Percentiles rank a stretch among this genome's conserved stretches.
Evolutionary conservation across 2,113 vertebrate species (phyloP).

Genomic region (Brachyhypopomus gauderio): DNA sequence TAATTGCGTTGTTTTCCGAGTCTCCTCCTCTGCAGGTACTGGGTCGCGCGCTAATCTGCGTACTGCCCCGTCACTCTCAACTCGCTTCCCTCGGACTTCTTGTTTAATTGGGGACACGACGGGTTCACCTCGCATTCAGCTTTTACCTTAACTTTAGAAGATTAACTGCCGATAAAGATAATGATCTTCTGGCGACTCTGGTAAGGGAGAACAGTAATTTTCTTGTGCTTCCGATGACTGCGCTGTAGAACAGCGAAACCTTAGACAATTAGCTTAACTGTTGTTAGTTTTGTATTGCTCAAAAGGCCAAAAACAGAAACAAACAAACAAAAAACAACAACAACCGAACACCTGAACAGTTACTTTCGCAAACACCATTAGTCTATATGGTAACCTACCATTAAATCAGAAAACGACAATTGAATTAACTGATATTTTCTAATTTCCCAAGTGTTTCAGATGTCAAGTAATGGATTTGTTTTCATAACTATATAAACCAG

Average conservation of each 20-base stretch:
- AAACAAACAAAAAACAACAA: background rate
- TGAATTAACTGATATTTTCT: constrained; percentile 29
- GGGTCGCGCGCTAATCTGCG: constrained; percentile 64
- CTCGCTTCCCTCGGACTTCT: constrained; percentile 43
- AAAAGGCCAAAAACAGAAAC: constrained; percentile 11
- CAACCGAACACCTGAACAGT: constrained; percentile 38
- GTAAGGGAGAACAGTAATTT: constrained; percentile 34
- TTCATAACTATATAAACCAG: constrained; percentile 30
- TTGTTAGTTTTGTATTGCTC: constrained; percentile 31
- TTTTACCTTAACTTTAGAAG: constrained; percentile 81
- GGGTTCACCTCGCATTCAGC: constrained; percentile 77
- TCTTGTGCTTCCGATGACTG: constrained; percentile 35
- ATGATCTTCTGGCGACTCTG: constrained; percentile 40
- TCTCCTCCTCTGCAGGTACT: constrained; percentile 71
- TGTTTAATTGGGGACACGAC: constrained; percentile 77
- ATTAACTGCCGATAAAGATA: constrained; percentile 77
- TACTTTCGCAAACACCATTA: constrained; percentile 32
- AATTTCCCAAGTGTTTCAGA: constrained; percentile 18
- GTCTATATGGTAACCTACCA: background rate
- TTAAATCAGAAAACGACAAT: constrained; percentile 22
- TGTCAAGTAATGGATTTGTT: constrained; percentile 9
- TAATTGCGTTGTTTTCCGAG: constrained; percentile 81
- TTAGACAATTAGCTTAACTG: constrained; percentile 41
- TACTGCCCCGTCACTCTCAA: constrained; percentile 60
- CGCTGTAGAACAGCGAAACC: background rate